phyloP scores from a whole-genome alignment of 2,797 vertebrate species.

The Xenops minutus region DNA sequence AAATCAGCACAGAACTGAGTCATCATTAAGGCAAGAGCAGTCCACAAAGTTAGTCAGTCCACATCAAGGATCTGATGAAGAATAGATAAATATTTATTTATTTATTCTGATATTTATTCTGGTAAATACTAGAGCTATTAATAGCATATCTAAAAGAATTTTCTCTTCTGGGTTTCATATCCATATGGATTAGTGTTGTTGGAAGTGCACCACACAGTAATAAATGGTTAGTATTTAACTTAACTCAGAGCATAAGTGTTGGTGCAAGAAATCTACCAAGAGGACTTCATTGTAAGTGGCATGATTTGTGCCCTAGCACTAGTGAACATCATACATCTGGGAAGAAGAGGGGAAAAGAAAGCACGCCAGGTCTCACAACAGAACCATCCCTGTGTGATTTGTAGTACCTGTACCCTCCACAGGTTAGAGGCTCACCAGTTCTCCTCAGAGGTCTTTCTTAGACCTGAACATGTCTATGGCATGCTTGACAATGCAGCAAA shows the following conservation, averaged over 20 bases:
- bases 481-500: background rate
- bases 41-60: background rate
- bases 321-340: background rate
- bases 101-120: background rate
- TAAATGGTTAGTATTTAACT: background rate
- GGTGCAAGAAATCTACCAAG: background rate
- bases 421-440: background rate
- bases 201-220: background rate
- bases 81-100: background rate
- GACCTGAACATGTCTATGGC: background rate
- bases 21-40: background rate
- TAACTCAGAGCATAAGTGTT: background rate
- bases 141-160: background rate
- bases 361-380: background rate
- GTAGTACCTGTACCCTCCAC: background rate
- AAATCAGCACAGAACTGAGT: background rate
- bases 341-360: background rate
- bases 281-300: rapidly evolving
- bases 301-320: background rate
- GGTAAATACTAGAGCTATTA: background rate
- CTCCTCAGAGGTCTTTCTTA: background rate
- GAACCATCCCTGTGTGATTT: background rate
- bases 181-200: background rate
- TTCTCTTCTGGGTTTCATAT: background rate
- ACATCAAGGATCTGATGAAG: background rate